Evolutionary conservation across 2,888 invertebrate genomes (phyloP), one percentile per base, ranked within the genome.

Genomic region (Dorcus parallelipipedus): DNA sequence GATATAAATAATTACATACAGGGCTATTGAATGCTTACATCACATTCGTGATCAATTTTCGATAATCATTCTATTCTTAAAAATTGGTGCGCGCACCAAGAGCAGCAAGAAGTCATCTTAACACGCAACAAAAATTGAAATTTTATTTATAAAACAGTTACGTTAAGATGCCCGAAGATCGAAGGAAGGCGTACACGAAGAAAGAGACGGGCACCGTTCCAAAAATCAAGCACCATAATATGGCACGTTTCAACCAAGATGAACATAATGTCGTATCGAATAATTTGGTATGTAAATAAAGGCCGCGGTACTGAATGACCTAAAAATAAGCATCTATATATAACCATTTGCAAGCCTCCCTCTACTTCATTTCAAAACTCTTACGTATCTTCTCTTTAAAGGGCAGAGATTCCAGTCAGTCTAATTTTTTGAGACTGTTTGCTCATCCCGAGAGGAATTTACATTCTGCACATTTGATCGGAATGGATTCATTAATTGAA

Each of bases 141-240:
- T 5, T 33, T 33, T 33, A 33, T 33, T 33, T 33, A 33, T 33
- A 33, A 33, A 33, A 33, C 26, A 33, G 7, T 33, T 33, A 33
- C 26, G 6, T 33, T 33, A 69, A 61, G 62, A 77, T 77, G 77
- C 72, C 75, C 49, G 76, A 75, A 55, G 76, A 75, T 56, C 71
- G 71, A 52, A 70, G 73, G 59, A 76, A 75, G 65, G 69, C 68
- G 63, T 75, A 75, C 56, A 61, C 66, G 62, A 75, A 73, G 65
- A 72, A 69, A 57, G 71, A 74, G 64, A 87, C 87, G 69, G 88
- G 88, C 67, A 86, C 88, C 42, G 86, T 87, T 69, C 87, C 88
- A 65, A 87, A 87, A 79, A 81, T 83, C 54, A 85, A 84, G 78
- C 80, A 81, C 57, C 79, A 83, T 65, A 83, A 83, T 72, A 68